phyloP scores from a whole-genome alignment of 2,888 invertebrate species.

The Rotaria socialis region DNA sequence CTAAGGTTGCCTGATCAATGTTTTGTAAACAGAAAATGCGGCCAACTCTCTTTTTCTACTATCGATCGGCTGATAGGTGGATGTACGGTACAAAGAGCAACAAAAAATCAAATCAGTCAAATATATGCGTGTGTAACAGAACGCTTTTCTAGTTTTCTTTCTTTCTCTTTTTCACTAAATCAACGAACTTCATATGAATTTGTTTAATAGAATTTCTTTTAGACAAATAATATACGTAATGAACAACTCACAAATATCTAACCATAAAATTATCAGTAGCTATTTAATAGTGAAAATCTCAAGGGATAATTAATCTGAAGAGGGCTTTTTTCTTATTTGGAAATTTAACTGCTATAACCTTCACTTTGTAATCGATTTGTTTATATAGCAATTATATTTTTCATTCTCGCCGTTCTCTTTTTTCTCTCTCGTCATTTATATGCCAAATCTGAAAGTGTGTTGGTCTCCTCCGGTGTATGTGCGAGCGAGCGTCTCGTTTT shows the following conservation, averaged over 20 bases:
- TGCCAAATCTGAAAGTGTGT: not conserved
- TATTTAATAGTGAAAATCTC: not conserved
- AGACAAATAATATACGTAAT: not conserved
- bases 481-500: not conserved
- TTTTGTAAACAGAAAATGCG: not conserved
- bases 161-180: not conserved
- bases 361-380: conserved; percentile 9
- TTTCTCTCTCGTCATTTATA: not conserved
- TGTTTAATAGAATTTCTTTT: not conserved
- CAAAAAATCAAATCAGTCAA: not conserved
- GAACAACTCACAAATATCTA: not conserved
- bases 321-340: not conserved
- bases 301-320: not conserved
- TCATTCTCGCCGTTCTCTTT: not conserved
- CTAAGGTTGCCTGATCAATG: not conserved
- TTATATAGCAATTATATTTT: not conserved
- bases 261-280: not conserved
- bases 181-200: not conserved
- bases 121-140: not conserved
- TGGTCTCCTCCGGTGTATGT: not conserved
- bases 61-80: not conserved
- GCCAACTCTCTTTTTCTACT: not conserved
- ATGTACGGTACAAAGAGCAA: not conserved
- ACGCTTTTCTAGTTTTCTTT: not conserved
- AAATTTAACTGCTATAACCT: not conserved